These are phyloP conservation scores for Oryzias dopingdopingensis DNA, from an alignment of 2,797 vertebrate genomes.

Conservation along the genomic window DNA sequence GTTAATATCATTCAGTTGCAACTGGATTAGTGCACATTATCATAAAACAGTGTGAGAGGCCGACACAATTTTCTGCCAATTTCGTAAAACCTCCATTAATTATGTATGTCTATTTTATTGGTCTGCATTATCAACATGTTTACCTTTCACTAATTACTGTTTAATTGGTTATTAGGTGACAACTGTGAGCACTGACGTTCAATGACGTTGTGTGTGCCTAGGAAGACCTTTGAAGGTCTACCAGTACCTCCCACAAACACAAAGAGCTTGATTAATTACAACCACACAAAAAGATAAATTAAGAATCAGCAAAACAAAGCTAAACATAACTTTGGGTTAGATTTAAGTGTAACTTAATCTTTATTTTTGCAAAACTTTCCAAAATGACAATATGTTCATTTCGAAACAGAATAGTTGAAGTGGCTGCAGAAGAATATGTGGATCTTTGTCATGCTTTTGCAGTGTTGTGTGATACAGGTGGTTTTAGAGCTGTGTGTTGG, in stretches of 20 bases:
- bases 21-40: conserved; percentile 49
- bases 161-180: conserved; percentile 62
- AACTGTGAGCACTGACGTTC: conserved; percentile 28
- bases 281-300: conserved; percentile 8
- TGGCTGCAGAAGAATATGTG: conserved; percentile 8
- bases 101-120: conserved; percentile 62
- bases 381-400: background rate
- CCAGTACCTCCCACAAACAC: conserved; percentile 19
- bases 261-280: conserved; percentile 26
- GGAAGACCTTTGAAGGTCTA: conserved; percentile 17
- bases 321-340: conserved; percentile 7
- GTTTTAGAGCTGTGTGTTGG: conserved; percentile 4
- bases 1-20: conserved; percentile 50
- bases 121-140: conserved; percentile 62
- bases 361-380: conserved; percentile 3
- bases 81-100: conserved; percentile 63
- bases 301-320: conserved; percentile 11
- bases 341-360: background rate
- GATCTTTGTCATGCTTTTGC: conserved; percentile 8
- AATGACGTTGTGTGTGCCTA: conserved; percentile 23
- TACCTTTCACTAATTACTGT: conserved; percentile 55
- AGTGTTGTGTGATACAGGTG: conserved; percentile 3
- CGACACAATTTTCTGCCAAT: conserved; percentile 47
- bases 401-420: background rate
- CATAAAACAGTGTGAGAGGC: conserved; percentile 39